Evolutionary conservation across 2,113 vertebrate species (phyloP).

Genomic region (Girardinichthys multiradiatus): DNA sequence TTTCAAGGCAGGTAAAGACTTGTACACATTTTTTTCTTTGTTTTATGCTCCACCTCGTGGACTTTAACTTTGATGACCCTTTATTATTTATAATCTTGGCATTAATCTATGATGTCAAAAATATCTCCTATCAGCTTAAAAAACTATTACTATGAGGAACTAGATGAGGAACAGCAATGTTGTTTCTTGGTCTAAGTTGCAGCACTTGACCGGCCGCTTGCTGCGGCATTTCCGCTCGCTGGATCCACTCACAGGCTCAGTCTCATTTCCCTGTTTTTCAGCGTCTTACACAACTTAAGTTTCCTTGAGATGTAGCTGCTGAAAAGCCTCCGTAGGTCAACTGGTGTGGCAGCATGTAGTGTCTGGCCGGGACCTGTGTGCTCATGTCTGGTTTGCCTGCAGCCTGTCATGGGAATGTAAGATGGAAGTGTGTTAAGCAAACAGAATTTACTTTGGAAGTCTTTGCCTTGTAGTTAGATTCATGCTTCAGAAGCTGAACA

Average conservation of each 20-base stretch:
- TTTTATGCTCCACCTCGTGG: not conserved
- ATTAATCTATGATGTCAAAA: slow-evolving; percentile 20
- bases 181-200: slow-evolving; percentile 11
- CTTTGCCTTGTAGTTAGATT: not conserved
- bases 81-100: slow-evolving; percentile 12
- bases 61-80: not conserved
- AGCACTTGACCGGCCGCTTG: slow-evolving; percentile 14
- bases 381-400: not conserved
- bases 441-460: not conserved
- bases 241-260: not conserved
- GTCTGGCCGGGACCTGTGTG: not conserved
- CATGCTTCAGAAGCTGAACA: not conserved
- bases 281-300: not conserved
- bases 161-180: slow-evolving; percentile 15
- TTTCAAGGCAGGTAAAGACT: not conserved
- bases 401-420: slow-evolving; percentile 47
- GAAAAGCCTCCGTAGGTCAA: not conserved
- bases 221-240: slow-evolving; percentile 35
- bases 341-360: slow-evolving; percentile 4
- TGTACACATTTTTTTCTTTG: not conserved
- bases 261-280: slow-evolving; percentile 37
- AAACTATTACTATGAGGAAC: slow-evolving; percentile 33
- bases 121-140: slow-evolving; percentile 35
- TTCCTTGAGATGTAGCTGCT: not conserved
- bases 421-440: slow-evolving; percentile 52